Conservation (phyloP, 2,888 invertebrate species). For the Eupithecia centaureata region DNA sequence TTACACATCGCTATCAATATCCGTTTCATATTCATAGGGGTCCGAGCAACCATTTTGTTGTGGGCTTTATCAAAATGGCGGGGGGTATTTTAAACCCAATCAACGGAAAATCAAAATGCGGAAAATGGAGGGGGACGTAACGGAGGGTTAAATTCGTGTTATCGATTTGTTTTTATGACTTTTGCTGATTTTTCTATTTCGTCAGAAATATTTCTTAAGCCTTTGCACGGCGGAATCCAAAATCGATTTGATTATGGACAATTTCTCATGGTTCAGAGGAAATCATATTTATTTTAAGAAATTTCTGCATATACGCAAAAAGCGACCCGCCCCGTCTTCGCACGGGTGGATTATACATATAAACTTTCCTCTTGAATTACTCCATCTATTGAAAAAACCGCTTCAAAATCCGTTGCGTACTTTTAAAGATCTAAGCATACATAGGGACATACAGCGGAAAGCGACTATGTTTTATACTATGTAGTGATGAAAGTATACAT, state of each 20-base stretch:
- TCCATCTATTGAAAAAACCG: no score
- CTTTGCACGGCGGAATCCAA: constrained; percentile 12
- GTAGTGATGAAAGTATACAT: no score
- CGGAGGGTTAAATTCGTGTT: constrained; percentile 80
- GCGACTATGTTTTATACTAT: no score
- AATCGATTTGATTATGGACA: constrained; percentile 16
- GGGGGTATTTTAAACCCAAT: constrained; percentile 81
- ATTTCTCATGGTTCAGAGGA: constrained; percentile 12
- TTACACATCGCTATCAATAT: constrained; percentile 48
- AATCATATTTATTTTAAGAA: constrained; percentile 3
- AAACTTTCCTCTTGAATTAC: no score
- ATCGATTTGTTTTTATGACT: constrained; percentile 82
- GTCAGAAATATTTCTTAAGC: constrained; percentile 48
- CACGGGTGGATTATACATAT: no score
- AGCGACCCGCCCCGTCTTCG: no score
- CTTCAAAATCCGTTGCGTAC: no score
- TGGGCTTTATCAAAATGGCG: constrained; percentile 73
- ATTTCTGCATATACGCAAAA: no score
- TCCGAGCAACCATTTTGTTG: constrained; percentile 66
- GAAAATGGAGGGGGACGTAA: constrained; percentile 77
- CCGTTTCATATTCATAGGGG: constrained; percentile 61
- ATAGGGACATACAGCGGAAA: no score
- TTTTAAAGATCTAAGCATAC: no score
- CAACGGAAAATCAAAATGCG: constrained; percentile 82
- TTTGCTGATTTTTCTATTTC: constrained; percentile 73